Evolutionary conservation across 2,113 vertebrate genomes (phyloP).

Genomic region (Tachysurus fulvidraco): DNA sequence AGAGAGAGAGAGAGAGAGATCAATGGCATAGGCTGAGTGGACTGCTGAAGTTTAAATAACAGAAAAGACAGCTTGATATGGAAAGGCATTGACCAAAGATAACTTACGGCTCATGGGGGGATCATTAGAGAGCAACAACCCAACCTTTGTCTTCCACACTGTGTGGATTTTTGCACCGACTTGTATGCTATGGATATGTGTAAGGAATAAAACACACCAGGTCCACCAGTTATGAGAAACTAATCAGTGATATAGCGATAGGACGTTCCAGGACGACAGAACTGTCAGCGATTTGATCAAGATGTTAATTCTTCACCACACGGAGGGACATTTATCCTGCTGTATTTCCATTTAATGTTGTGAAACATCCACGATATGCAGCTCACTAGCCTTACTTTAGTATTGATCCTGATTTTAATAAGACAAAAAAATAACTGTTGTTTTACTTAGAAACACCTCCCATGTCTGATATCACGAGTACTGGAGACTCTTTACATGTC

Average conservation of each 20-base stretch:
- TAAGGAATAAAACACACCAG: background rate
- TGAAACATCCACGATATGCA: background rate
- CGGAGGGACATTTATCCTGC: background rate
- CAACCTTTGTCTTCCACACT: conserved; percentile 8
- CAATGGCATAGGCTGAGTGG: conserved; percentile 2
- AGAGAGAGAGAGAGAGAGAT: background rate
- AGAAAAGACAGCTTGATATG: conserved; percentile 7
- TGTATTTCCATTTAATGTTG: background rate
- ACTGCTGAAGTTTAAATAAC: conserved; percentile 1
- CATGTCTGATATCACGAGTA: background rate
- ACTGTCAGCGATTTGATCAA: background rate
- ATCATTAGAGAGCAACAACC: background rate
- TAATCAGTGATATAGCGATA: background rate
- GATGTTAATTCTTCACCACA: background rate
- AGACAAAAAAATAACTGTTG: background rate
- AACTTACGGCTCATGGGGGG: background rate
- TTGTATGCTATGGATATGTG: background rate
- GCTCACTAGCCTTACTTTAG: background rate
- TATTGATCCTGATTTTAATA: background rate
- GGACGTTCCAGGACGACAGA: background rate
- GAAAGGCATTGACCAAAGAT: background rate
- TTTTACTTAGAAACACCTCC: background rate
- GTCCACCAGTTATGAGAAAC: background rate
- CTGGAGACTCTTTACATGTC: background rate
- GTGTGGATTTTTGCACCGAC: background rate